Conservation (phyloP, 1,140 invertebrate genomes). For the Heliothis virescens region DNA sequence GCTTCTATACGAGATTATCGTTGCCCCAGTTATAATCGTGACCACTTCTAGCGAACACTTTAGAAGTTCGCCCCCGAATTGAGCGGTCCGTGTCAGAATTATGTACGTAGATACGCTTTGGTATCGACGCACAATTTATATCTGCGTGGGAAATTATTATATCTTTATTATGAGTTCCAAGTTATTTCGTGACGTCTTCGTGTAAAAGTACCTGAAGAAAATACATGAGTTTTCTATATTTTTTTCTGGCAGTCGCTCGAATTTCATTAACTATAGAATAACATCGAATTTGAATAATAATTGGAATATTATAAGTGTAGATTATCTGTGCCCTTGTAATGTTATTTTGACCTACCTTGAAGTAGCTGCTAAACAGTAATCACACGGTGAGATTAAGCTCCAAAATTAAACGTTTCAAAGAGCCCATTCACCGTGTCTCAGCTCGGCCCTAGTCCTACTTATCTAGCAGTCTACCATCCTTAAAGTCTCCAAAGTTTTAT, state of each 20-base stretch:
- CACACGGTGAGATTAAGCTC: not conserved
- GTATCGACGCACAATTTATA: conserved; percentile 77
- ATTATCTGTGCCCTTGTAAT: too few species aligned
- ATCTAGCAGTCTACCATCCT: conserved; percentile 37
- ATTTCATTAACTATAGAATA: not conserved
- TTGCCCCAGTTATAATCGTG: conserved; percentile 75
- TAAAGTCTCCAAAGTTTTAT: conserved; percentile 74
- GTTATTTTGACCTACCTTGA: too few species aligned
- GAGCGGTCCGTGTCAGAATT: conserved; percentile 81
- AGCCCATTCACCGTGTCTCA: not conserved
- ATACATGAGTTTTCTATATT: conserved; percentile 53
- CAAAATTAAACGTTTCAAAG: not conserved
- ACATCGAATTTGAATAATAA: too few species aligned
- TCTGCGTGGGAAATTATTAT: conserved; percentile 74
- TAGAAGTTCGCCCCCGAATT: conserved; percentile 79
- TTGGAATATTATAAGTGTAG: too few species aligned
- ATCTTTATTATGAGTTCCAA: conserved; percentile 72
- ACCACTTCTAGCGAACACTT: conserved; percentile 84
- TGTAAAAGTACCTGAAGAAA: conserved; percentile 5
- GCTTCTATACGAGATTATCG: conserved; percentile 5
- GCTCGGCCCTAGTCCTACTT: conserved; percentile 12
- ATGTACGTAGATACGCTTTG: conserved; percentile 61
- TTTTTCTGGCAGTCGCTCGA: not conserved
- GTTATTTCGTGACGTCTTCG: conserved; percentile 34
- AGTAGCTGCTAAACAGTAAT: not conserved